Percentiles rank a stretch among this genome's conserved stretches.
phyloP scores from a whole-genome alignment of 1,140 invertebrate species.

The Octopus bimaculoides region DNA sequence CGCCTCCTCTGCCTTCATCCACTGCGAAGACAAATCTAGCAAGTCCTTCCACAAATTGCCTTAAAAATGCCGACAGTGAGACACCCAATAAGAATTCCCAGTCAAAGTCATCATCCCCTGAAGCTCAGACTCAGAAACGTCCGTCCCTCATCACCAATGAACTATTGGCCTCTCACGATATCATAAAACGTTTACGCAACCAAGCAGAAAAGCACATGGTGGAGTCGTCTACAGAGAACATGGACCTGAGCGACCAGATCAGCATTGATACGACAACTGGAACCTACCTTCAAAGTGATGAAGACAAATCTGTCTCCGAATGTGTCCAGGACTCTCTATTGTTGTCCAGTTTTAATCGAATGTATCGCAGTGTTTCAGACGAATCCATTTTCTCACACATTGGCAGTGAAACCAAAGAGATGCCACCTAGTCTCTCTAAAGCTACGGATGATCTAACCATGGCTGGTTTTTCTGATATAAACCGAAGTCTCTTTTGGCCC shows the following conservation, averaged over 20 bases:
- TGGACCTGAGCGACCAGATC: too few species aligned
- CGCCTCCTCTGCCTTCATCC: too few species aligned
- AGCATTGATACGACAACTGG: too few species aligned
- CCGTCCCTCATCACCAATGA: background rate
- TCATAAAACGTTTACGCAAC: background rate
- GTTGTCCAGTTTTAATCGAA: background rate
- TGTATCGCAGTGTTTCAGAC: background rate
- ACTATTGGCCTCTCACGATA: background rate
- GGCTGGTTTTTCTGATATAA: background rate
- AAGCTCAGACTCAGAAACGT: background rate
- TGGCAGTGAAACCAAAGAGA: background rate
- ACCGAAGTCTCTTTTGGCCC: background rate
- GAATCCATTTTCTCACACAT: constrained; percentile 3
- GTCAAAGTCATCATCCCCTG: too few species aligned
- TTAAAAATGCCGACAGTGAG: too few species aligned
- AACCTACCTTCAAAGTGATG: too few species aligned
- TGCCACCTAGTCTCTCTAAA: background rate
- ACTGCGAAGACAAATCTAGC: too few species aligned
- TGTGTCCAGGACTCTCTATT: too few species aligned
- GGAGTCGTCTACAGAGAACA: background rate
- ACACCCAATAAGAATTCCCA: too few species aligned
- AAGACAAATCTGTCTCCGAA: too few species aligned
- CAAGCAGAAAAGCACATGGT: background rate
- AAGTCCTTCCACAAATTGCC: too few species aligned
- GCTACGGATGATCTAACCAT: background rate